phyloP scores from a whole-genome alignment of 2,888 invertebrate species.

The Boloria euphrosyne region DNA sequence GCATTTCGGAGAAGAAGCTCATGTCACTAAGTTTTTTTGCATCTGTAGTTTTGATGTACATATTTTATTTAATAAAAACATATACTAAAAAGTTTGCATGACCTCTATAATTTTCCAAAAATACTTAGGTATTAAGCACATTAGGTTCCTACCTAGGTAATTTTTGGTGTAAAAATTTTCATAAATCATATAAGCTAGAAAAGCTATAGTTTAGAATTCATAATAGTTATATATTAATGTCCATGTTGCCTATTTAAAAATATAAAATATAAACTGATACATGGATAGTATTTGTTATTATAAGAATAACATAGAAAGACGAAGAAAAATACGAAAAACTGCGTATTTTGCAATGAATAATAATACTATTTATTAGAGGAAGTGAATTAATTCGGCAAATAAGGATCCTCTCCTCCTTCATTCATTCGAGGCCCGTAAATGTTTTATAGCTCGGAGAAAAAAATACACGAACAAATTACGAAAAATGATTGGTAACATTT shows the following conservation, averaged over 20 bases:
- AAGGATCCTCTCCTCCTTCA: constrained; percentile 64
- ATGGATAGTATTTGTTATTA: no score
- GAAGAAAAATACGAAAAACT: not conserved
- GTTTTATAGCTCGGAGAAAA: constrained; percentile 74
- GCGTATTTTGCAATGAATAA: constrained; percentile 43
- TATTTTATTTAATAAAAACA: not conserved
- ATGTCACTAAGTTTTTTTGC: constrained; percentile 56
- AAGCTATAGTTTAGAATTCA: no score
- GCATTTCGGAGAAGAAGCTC: constrained; percentile 70
- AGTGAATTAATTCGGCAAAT: constrained; percentile 74
- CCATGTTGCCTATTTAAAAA: no score
- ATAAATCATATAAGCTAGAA: no score
- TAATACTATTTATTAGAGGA: constrained; percentile 66
- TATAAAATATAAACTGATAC: no score
- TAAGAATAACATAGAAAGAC: not conserved
- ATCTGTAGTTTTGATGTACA: not conserved
- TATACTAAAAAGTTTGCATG: no score
- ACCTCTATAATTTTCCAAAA: not conserved
- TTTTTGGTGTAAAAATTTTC: no score
- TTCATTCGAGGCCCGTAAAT: constrained; percentile 76
- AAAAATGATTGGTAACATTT: constrained; percentile 74
- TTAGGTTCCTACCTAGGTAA: no score
- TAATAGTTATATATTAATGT: no score
- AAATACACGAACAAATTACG: constrained; percentile 71
- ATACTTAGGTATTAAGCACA: not conserved